Evolutionary conservation across 2,797 vertebrate species (phyloP).

Genomic region (Serranus cabrilla): DNA sequence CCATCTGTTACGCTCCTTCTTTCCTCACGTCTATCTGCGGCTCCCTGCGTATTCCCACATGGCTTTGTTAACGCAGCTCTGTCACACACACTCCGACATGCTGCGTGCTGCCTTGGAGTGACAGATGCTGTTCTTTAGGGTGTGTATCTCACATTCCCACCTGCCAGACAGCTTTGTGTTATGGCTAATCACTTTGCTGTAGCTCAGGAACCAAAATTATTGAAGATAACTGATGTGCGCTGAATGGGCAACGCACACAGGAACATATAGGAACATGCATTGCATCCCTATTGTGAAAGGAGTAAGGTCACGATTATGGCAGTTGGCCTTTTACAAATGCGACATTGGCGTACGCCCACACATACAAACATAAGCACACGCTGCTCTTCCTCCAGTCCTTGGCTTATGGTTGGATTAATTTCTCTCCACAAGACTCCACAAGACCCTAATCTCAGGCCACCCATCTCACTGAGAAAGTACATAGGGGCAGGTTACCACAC

Average conservation of each 20-base stretch:
- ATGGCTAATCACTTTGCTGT: conserved; percentile 53
- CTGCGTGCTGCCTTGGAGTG: conserved; percentile 55
- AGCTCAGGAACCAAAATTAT: conserved; percentile 17
- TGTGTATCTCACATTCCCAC: conserved; percentile 63
- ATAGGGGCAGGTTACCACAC: too few relatives aligned
- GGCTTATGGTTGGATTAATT: too few relatives aligned
- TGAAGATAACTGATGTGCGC: not conserved
- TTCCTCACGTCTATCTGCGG: conserved; percentile 70
- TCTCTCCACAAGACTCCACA: too few relatives aligned
- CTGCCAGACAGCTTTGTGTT: conserved; percentile 67
- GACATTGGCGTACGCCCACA: too few relatives aligned
- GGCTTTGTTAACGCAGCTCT: conserved; percentile 78
- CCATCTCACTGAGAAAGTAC: too few relatives aligned
- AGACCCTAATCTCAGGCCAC: too few relatives aligned
- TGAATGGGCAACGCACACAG: not conserved
- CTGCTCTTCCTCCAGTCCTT: too few relatives aligned
- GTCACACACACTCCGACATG: conserved; percentile 61
- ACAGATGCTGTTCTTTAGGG: conserved; percentile 77
- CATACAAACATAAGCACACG: too few relatives aligned
- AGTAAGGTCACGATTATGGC: conserved; percentile 18
- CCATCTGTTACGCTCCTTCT: conserved; percentile 79
- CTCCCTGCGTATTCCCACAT: conserved; percentile 73
- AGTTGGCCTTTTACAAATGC: too few relatives aligned
- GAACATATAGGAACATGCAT: not conserved
- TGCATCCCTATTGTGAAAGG: conserved; percentile 50